Conservation (phyloP, 2,113 vertebrate species). For the Spea bombifrons region DNA sequence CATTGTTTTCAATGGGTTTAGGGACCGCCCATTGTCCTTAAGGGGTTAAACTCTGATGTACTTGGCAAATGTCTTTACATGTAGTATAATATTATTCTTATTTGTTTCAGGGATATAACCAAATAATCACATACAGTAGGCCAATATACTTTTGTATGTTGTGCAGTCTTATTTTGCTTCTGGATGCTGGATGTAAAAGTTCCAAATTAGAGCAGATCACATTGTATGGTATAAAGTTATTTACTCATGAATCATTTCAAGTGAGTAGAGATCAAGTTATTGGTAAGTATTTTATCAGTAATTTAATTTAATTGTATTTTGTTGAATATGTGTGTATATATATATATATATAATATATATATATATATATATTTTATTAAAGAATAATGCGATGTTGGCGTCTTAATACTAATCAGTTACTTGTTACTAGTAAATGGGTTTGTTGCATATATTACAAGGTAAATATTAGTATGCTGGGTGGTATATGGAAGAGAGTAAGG, state of each 20-base stretch:
- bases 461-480: too few species aligned
- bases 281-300: slow-evolving; percentile 67
- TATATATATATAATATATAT: too few species aligned
- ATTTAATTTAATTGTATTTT: too few species aligned
- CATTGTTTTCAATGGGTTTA: too few species aligned
- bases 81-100: neutral
- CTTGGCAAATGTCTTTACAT: neutral
- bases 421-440: too few species aligned
- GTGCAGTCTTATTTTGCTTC: slow-evolving; percentile 89
- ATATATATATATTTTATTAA: too few species aligned
- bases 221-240: slow-evolving; percentile 85
- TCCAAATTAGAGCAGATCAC: slow-evolving; percentile 74
- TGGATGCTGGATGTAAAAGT: slow-evolving; percentile 81
- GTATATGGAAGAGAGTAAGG: too few species aligned
- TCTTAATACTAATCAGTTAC: too few species aligned
- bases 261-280: slow-evolving; percentile 80
- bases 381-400: too few species aligned
- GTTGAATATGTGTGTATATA: too few species aligned
- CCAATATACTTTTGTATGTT: slow-evolving; percentile 94
- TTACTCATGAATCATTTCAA: slow-evolving; percentile 73
- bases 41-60: neutral
- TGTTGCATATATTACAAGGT: too few species aligned
- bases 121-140: slow-evolving; percentile 91
- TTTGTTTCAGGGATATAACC: slow-evolving; percentile 88
- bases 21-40: too few species aligned